phyloP scores from a whole-genome alignment of 2,888 invertebrate genomes.

The Noctua fimbriata region DNA sequence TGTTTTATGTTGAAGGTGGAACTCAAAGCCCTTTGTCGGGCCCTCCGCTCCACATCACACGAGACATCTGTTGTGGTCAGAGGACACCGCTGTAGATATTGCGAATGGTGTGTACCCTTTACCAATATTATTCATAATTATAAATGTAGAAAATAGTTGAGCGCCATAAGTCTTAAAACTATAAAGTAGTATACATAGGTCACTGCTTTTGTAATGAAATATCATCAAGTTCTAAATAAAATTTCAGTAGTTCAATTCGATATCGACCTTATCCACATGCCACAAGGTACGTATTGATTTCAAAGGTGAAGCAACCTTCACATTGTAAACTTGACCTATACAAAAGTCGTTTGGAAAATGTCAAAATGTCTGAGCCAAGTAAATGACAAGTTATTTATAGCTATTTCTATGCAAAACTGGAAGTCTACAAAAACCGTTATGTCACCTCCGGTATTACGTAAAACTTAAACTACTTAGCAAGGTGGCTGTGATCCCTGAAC shows the following conservation, averaged over 20 bases:
- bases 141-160: neutral
- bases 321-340: conserved; percentile 25
- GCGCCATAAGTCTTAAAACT: neutral
- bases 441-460: neutral
- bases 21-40: conserved; percentile 79
- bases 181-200: neutral
- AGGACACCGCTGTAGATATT: conserved; percentile 76
- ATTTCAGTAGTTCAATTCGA: neutral
- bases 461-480: neutral
- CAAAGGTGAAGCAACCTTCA: neutral
- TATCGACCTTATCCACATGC: neutral
- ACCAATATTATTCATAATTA: neutral
- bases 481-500: neutral
- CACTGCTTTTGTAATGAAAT: neutral
- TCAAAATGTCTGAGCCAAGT: neutral
- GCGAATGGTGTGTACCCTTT: conserved; percentile 69
- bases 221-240: conserved; percentile 1
- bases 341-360: conserved; percentile 12
- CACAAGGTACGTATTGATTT: neutral
- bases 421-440: neutral
- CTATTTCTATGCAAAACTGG: neutral
- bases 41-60: conserved; percentile 78
- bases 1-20: conserved; percentile 79
- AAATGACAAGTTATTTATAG: neutral
- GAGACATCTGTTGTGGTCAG: conserved; percentile 86